phyloP scores from a whole-genome alignment of 2,113 vertebrate species.

The Entosphenus tridentatus region DNA sequence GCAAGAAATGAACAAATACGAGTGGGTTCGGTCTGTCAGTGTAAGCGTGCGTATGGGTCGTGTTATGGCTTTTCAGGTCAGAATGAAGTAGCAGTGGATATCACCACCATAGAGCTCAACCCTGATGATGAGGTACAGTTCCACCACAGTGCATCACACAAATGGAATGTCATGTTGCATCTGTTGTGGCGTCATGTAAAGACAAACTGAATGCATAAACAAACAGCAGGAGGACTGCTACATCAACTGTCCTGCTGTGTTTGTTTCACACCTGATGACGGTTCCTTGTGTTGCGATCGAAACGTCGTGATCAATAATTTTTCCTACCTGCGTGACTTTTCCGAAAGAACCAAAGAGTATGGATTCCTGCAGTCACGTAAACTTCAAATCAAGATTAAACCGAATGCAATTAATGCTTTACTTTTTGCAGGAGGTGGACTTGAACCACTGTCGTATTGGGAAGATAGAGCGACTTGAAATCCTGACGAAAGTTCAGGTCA shows the following conservation, averaged over 20 bases:
- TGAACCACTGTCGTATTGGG: constrained; percentile 87
- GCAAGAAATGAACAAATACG: too few relatives aligned
- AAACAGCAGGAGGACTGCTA: background rate
- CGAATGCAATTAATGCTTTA: background rate
- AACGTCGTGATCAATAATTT: background rate
- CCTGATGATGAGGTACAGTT: constrained; percentile 62
- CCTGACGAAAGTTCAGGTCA: constrained; percentile 77
- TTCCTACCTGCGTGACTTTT: too few relatives aligned
- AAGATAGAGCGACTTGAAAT: constrained; percentile 87
- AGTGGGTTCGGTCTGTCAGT: too few relatives aligned
- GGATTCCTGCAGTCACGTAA: background rate
- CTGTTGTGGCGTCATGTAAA: background rate
- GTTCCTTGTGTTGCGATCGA: background rate
- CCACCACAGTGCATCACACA: background rate
- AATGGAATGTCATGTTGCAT: background rate
- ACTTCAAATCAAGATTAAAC: background rate
- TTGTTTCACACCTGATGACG: constrained; percentile 7
- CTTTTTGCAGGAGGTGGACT: constrained; percentile 58
- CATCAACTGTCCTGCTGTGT: background rate
- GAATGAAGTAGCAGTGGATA: constrained; percentile 69
- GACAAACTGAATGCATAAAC: background rate
- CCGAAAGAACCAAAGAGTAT: too few relatives aligned
- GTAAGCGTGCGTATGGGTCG: rapidly evolving
- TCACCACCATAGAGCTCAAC: constrained; percentile 77
- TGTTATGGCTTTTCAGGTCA: constrained; percentile 28